Percentiles rank a stretch among this genome's conserved stretches.
phyloP scores from a whole-genome alignment of 2,113 vertebrate species.

The Bos javanicus region DNA sequence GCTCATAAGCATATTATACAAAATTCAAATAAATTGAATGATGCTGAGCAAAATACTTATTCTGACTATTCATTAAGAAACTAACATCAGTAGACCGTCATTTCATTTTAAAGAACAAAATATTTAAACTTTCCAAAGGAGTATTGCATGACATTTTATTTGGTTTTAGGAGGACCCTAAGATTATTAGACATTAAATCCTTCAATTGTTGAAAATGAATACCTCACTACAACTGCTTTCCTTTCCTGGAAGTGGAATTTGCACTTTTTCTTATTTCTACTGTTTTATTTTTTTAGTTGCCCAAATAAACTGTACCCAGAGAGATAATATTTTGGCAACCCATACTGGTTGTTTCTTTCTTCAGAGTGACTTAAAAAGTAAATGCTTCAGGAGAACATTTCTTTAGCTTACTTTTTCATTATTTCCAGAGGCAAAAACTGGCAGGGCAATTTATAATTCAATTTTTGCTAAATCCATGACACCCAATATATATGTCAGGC shows the following conservation, averaged over 20 bases:
- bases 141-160: conserved; percentile 70
- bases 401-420: conserved; percentile 87
- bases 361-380: conserved; percentile 81
- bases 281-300: conserved; percentile 64
- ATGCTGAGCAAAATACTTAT: not conserved
- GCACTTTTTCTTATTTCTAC: conserved; percentile 35
- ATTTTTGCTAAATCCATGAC: conserved; percentile 95
- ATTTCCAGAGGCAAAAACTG: conserved; percentile 90
- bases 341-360: conserved; percentile 79
- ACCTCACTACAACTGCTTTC: conserved; percentile 17
- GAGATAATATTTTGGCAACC: conserved; percentile 80
- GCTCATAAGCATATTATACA: not conserved
- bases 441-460: conserved; percentile 92
- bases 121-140: conserved; percentile 61
- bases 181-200: conserved; percentile 56
- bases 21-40: not conserved
- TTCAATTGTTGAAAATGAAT: conserved; percentile 52
- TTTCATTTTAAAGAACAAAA: conserved; percentile 52
- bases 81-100: conserved; percentile 44
- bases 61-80: not conserved
- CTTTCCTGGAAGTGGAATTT: conserved; percentile 51
- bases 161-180: conserved; percentile 44
- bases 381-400: conserved; percentile 85
- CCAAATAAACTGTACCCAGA: conserved; percentile 68
- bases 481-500: conserved; percentile 98